Evolutionary conservation across 2,888 invertebrate species (phyloP), one percentile per base, ranked within the genome.

Genomic region (Aleiodes testaceus): DNA sequence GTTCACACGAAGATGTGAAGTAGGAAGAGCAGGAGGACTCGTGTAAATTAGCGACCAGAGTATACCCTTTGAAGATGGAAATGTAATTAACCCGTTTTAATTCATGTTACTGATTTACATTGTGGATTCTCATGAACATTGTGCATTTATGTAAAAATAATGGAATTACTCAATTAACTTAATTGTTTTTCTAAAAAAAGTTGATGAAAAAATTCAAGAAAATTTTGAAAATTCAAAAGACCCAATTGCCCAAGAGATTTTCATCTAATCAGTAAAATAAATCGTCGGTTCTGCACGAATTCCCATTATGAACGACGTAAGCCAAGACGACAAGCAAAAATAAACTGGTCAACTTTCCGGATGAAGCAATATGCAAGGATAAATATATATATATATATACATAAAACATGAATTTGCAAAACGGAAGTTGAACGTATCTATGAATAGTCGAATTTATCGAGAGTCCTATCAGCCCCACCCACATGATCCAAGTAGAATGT

Each of bases 1-100:
- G 6, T 42, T 9, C 26, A 26, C 59, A 59, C 36, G 14, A 2
- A 14, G 18, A 26, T 42, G 26, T 18, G 7, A 11, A 42, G 36
- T 18, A 42, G 18, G 50, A 50, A 18, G 18, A 18, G 18, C 4
- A 42, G 59, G 59, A 42, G 36, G 59, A 59, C 66, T 63, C 66
- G 74, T 44, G 74, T 71, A 75, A 75, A 76, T 74, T 76, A 75
- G 70, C 73, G 47, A 63, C 73, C 67, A 42, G 52, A 65, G 45
- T 47, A 65, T 64, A n/a, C 75, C 76, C 84, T 85, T 84, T 84
- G 85, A 82, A 80, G 82, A 82, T 74, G 79, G 74, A 78, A 79
- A 79, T 77, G 83, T 80, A 79, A 84, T 84, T 82, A 82, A 85
- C 81, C 78, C 79, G 77, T 81, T 78, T 79, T 79, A 80, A 80